Evolutionary conservation across 2,797 vertebrate species (phyloP).

Genomic region (Gastrophryne carolinensis): DNA sequence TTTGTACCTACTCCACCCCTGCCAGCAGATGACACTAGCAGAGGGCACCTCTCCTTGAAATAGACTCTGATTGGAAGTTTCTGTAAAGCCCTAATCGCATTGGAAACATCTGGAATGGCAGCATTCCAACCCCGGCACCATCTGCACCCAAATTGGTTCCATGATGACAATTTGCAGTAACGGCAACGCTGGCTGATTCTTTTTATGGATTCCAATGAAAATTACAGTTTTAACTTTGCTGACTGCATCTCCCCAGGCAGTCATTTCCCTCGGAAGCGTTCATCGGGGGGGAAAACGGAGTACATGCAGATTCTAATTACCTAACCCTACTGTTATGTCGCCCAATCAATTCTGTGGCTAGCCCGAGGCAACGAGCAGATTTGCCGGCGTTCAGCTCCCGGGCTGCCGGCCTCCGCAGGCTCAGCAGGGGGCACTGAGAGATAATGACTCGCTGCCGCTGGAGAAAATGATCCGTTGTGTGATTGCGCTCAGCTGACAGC

Average conservation of each 20-base stretch:
- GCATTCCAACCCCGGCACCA: constrained; percentile 26
- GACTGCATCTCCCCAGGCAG: constrained; percentile 50
- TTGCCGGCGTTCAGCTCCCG: constrained; percentile 22
- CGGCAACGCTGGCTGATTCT: constrained; percentile 31
- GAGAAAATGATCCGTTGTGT: constrained; percentile 20
- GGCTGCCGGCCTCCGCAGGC: constrained; percentile 26
- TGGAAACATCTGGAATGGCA: constrained; percentile 44
- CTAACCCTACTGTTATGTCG: constrained; percentile 43
- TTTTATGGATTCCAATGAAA: constrained; percentile 53
- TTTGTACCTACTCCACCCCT: too few relatives aligned
- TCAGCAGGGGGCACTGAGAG: constrained; percentile 31
- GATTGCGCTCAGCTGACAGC: constrained; percentile 13
- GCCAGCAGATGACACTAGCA: too few relatives aligned
- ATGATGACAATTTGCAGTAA: constrained; percentile 53
- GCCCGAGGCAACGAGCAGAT: constrained; percentile 28
- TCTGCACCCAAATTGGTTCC: constrained; percentile 52
- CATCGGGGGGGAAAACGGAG: constrained; percentile 12
- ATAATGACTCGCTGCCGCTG: constrained; percentile 35
- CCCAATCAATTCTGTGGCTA: constrained; percentile 38
- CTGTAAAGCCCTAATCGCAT: constrained; percentile 24
- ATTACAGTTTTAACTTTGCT: constrained; percentile 52
- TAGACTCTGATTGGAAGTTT: neutral
- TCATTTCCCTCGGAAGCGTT: constrained; percentile 47
- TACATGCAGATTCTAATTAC: constrained; percentile 48
- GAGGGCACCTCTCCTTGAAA: neutral